A percentile compares a stretch with the other conserved stretches of the same genome.
These are phyloP conservation scores for Arizona elegans DNA, from an alignment of 2,113 vertebrate genomes.

Conservation along the genomic window DNA sequence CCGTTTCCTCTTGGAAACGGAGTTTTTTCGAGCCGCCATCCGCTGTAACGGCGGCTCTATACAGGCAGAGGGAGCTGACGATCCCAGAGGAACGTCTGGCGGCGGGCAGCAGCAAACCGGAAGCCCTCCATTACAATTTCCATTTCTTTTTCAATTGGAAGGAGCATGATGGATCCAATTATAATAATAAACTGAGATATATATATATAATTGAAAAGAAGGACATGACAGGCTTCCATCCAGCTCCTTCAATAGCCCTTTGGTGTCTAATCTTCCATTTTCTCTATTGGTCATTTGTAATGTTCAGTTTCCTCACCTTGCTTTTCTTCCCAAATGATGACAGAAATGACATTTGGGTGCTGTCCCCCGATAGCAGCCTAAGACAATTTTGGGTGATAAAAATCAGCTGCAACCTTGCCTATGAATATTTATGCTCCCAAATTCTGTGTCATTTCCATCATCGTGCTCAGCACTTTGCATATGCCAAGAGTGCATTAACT, in stretches of 20 bases:
- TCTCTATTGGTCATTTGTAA: not conserved
- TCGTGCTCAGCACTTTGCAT: not conserved
- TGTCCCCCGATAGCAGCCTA: not conserved
- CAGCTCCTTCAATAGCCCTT: not conserved
- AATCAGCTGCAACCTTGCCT: not conserved
- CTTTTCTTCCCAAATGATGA: not conserved
- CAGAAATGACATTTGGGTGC: not conserved
- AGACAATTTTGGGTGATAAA: not conserved
- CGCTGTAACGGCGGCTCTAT: no score
- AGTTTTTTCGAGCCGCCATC: no score
- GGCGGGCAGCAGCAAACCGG: no score
- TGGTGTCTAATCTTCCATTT: not conserved
- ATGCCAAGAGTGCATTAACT: conserved; percentile 24
- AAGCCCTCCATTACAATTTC: not conserved
- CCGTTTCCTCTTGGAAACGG: no score
- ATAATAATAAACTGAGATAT: not conserved
- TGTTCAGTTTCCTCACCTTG: not conserved
- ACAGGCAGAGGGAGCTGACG: no score
- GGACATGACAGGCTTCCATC: not conserved
- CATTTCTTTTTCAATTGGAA: not conserved
- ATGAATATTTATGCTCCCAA: conserved; percentile 10
- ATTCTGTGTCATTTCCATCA: not conserved
- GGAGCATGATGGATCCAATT: not conserved
- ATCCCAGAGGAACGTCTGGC: no score
- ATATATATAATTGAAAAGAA: not conserved